Base-by-base conservation (phyloP, 37 sponge, comb jelly and placozoan species). In the Cladorhizidae sp. region DNA sequence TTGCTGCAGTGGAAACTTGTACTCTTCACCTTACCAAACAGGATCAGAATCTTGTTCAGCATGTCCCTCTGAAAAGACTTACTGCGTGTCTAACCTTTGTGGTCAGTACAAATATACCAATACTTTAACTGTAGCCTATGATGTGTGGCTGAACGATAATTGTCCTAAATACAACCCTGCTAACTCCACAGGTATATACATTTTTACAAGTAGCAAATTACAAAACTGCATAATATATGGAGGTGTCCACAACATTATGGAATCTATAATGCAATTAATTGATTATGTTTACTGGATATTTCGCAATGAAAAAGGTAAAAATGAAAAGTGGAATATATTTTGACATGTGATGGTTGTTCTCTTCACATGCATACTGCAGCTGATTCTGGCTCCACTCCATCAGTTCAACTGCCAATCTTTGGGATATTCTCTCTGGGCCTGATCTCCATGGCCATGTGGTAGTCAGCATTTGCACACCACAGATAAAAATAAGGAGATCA, bases 1-100 rank as follows among this genome's bases (percentile, higher is more conserved):
- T 57, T 9, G 7, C 35, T 70, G 7, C 57, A 80, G 80, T 14
- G 80, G 70, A 3, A 68, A 70, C 41, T 31, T 35, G 22, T 58
- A 74, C 11, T 18, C 17, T 52, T 74, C 72, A 14, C 83, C 83
- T 32, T 82, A 82, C 41, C 43, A 73, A 25, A 82, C 64, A 42
- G 83, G 83, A 9, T 33, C 31, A 40, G 83, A 63, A 49, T 25
- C 65, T 14, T 82, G 83, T 37, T 23, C 74, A 17, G 21, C 38
- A 1, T 82, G 83, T 42, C 83, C 83, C 18, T 23, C 62, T 2
- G 73, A 82, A 64, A 72, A 59, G n/a, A 74, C 74, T 14, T 74
- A 74, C 74, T 82, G 83, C 25, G 74, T 74, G 33, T 28, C 14
- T 40, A 82, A 82, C 61, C 74, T 82, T 22, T 82, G 83, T 63